Evolutionary conservation across 2,888 invertebrate genomes (phyloP).

Genomic region (Eupithecia centaureata): DNA sequence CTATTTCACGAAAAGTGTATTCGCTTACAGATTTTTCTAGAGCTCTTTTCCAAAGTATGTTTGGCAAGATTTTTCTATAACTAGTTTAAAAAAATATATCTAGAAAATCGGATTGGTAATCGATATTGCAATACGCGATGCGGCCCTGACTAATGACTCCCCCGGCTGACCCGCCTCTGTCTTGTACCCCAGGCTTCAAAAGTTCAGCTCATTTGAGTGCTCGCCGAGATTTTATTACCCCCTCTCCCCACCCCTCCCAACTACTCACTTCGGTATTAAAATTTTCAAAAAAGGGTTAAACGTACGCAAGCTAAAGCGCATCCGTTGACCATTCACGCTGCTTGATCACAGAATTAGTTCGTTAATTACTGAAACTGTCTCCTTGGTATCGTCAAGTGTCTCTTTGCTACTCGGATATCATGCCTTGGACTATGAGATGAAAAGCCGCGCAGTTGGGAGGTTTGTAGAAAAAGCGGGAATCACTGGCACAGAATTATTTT

Average conservation of each 20-base stretch:
- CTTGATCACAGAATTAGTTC: constrained; percentile 75
- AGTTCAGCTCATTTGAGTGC: constrained; percentile 84
- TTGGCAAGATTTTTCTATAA: too few relatives aligned
- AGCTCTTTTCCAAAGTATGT: too few relatives aligned
- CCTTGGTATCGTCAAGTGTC: constrained; percentile 59
- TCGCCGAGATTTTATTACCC: constrained; percentile 83
- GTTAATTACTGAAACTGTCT: constrained; percentile 64
- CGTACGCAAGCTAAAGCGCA: constrained; percentile 73
- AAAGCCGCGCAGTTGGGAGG: constrained; percentile 31
- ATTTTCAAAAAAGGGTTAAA: constrained; percentile 71
- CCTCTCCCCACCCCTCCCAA: constrained; percentile 80
- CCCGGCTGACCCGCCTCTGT: constrained; percentile 78
- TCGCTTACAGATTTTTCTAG: too few relatives aligned
- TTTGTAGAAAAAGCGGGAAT: constrained; percentile 30
- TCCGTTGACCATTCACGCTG: constrained; percentile 74
- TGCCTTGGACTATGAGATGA: constrained; percentile 33
- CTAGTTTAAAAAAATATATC: neutral
- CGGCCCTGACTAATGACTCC: constrained; percentile 73
- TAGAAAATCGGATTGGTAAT: constrained; percentile 12
- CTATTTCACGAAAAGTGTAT: too few relatives aligned
- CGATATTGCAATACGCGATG: constrained; percentile 44
- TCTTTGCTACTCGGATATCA: constrained; percentile 33
- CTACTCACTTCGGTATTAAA: constrained; percentile 79
- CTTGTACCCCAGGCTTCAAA: constrained; percentile 82
- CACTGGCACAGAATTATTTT: constrained; percentile 25